Evolutionary conservation across 2,113 vertebrate genomes (phyloP), one percentile per base, ranked within the genome.

Genomic region (Neodontobutis hainanensis): DNA sequence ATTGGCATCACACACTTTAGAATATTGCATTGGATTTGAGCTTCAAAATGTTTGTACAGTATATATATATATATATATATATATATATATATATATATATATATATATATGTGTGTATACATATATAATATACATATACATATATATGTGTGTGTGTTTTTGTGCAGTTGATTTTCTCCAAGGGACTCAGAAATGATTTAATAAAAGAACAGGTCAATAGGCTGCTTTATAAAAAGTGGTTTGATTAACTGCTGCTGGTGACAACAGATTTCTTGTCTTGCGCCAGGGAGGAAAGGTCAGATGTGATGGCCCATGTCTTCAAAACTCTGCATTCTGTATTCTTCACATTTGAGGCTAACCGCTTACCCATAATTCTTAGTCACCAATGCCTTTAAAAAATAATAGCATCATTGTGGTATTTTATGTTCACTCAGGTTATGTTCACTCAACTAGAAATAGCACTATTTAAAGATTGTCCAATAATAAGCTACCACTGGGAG

Each of bases 221-320:
- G 19, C 52, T 55, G 52, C 34, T 36, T 34, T 36, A 55, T 52
- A 52, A 52, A 40, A 55, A 36, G 52, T 55, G 52, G 52, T 55
- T 27, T 3, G 52, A 55, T 8, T 36, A 36, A 55, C 34, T 36
- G 32, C 52, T 38, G 38, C 8, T 32, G 10, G 34, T 9, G 52
- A 55, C 52, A 55, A 55, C 8, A 55, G 52, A 12, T 4, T 6
- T 34, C 5, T 55, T 55, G 52, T 55, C 32, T 38, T 12, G 35
- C 8, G 52, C 35, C 52, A 15, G 8, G 34, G 8, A 12, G 19
- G 3, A 27, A 27, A 27, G 19, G 19, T 27, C 19, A 55, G 36
- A 55, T 38, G 8, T 38, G 11, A 38, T n/a, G 6, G 52, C 4
- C 35, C 52, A n/a, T 6, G 11, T 0, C 51, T 32, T 11, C 34